A percentile compares a stretch with the other conserved stretches of the same genome.
phyloP scores from a whole-genome alignment of 2,888 invertebrate genomes.

The Malthinus flaveolus region DNA sequence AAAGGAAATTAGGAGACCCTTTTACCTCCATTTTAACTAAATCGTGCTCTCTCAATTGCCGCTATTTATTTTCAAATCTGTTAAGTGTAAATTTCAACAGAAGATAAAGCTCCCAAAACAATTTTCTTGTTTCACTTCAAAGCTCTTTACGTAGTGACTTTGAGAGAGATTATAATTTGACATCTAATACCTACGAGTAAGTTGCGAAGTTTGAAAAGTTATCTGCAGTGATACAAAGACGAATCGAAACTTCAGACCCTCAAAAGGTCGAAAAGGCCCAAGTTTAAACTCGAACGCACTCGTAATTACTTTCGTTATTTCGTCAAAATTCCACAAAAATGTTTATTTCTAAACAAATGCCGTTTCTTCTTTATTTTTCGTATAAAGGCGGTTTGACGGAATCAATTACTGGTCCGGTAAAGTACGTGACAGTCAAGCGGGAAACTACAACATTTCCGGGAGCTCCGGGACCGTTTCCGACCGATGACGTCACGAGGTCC shows the following conservation, averaged over 20 bases:
- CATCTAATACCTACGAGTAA: slow-evolving; percentile 26
- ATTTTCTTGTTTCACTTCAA: slow-evolving; percentile 24
- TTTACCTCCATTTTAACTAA: slow-evolving; percentile 18
- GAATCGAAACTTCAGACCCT: slow-evolving; percentile 4
- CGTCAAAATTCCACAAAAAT: background rate
- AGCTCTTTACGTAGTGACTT: slow-evolving; percentile 12
- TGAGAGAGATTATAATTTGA: slow-evolving; percentile 25
- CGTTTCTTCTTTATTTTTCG: slow-evolving; percentile 5
- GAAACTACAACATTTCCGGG: slow-evolving; percentile 33
- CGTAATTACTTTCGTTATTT: background rate
- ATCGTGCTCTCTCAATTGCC: slow-evolving; percentile 20
- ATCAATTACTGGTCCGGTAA: slow-evolving; percentile 31
- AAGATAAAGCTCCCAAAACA: slow-evolving; percentile 6
- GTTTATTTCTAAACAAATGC: background rate
- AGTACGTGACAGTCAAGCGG: slow-evolving; percentile 34
- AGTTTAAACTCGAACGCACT: slow-evolving; percentile 10
- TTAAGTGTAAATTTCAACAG: slow-evolving; percentile 19
- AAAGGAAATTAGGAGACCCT: slow-evolving; percentile 16
- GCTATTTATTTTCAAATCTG: slow-evolving; percentile 14
- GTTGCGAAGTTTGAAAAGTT: slow-evolving; percentile 21
- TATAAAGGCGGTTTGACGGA: slow-evolving; percentile 27
- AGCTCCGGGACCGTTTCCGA: slow-evolving; percentile 33
- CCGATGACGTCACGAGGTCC: slow-evolving; percentile 38
- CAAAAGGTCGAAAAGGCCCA: background rate
- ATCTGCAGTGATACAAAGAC: slow-evolving; percentile 20